Base-by-base conservation (phyloP, 2,113 vertebrate genomes). In the Mionectes macconnelli region DNA sequence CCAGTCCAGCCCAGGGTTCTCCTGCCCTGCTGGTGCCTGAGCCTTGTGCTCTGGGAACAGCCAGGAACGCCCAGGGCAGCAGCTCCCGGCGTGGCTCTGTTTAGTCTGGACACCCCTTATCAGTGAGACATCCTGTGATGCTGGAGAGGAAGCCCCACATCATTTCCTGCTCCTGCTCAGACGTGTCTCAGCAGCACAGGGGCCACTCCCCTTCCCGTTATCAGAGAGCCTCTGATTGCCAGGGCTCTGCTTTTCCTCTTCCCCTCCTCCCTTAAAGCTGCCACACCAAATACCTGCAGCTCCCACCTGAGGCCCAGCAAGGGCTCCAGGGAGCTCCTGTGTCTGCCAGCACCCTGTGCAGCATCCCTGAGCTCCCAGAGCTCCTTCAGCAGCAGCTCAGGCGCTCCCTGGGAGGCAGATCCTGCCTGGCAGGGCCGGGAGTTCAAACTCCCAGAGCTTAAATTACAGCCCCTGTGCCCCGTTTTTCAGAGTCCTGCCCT, bases 101-200 rank as follows among this genome's bases (percentile, higher is more conserved):
- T 98, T 98, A 98, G 98, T 98, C 98, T 98, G 98, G 98, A 98
- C 97, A 97, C 69, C 91, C 91, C 96, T 97, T 97, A 96, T 96
- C 97, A 88, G 95, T 27, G 72, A 97, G 95, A 97, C 97, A 98
- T 98, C 97, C 98, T 97, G 97, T 94, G 97, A 97, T 96, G 98
- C 97, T 79, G 63, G 82, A 57, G 96, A 97, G 97, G 98, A 98
- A 98, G 97, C 93, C 84, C 80, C 67, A 84, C 97, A 90, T 98
- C 97, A 97, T 97, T 98, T 98, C 98, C 98, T 98, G 98, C 97
- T 98, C 95, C 94, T 77, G 35, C 85, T 88, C 89, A 76, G 93
- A 70, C 90, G 37, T 24, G 97, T 92, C 88, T 73, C 87, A 76
- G 87, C 79, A 1, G 87, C 67, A 68, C 86, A 40, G 57, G 85